These are phyloP conservation scores for Mesopsocus fuscifrons DNA, from an alignment of 2,888 invertebrate species.

Conservation along the genomic window DNA sequence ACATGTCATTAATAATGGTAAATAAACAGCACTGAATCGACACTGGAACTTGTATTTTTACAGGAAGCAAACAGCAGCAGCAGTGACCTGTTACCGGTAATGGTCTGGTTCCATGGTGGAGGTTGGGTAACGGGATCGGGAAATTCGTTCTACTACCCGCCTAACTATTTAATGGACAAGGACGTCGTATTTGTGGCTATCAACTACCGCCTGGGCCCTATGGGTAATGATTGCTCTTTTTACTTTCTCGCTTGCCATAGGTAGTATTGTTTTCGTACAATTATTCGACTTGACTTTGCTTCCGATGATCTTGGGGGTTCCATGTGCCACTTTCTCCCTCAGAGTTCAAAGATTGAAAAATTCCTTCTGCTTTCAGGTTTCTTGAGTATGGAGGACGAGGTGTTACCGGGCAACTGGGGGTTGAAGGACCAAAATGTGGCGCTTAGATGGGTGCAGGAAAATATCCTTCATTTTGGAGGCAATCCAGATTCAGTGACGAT, in stretches of 20 bases:
- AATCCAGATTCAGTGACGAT: constrained; percentile 41
- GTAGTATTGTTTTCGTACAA: too few species aligned
- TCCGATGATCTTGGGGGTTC: too few species aligned
- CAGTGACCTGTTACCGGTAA: constrained; percentile 32
- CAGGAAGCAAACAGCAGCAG: constrained; percentile 16
- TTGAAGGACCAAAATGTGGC: constrained; percentile 45
- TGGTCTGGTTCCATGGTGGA: constrained; percentile 57
- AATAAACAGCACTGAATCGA: too few species aligned
- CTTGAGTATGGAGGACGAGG: constrained; percentile 4
- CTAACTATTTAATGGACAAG: constrained; percentile 46
- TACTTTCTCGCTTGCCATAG: too few species aligned
- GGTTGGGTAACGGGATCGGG: constrained; percentile 57
- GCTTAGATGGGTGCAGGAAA: constrained; percentile 40
- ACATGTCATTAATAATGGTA: too few species aligned
- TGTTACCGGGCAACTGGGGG: constrained; percentile 40
- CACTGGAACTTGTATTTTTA: too few species aligned
- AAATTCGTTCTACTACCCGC: constrained; percentile 45
- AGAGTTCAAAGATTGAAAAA: too few species aligned
- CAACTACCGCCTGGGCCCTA: constrained; percentile 41
- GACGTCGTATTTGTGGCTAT: constrained; percentile 47
- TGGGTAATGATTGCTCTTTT: constrained; percentile 13
- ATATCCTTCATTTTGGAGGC: constrained; percentile 40
- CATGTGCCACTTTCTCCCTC: too few species aligned
- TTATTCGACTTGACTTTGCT: neutral
- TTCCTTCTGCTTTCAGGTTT: constrained; percentile 1